Percentiles rank a stretch among this genome's conserved stretches.
phyloP scores from a whole-genome alignment of 1,140 invertebrate genomes.

The Drosophila kanapiae region DNA sequence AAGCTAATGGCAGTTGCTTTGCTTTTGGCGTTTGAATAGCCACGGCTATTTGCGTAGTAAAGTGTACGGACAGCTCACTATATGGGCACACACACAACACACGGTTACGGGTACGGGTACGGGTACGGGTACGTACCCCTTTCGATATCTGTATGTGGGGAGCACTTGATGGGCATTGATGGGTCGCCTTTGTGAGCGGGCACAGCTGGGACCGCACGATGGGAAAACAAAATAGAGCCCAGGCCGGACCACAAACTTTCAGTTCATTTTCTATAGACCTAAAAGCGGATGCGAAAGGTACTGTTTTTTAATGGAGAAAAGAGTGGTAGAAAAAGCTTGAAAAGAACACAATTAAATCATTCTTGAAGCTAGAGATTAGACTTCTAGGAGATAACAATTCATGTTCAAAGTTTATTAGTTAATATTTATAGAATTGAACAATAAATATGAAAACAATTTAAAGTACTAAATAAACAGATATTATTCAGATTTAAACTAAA shows the following conservation, averaged over 20 bases:
- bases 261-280: conserved; percentile 3
- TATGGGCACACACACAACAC: conserved; percentile 11
- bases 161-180: conserved; percentile 46
- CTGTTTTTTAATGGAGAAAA: background rate
- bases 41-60: conserved; percentile 75
- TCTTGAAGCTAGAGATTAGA: background rate
- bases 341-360: background rate
- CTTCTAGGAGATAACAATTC: background rate
- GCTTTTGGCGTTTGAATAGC: conserved; percentile 68
- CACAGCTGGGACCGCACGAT: conserved; percentile 30
- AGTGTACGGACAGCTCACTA: conserved; percentile 64
- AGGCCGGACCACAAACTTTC: conserved; percentile 4
- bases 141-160: conserved; percentile 9
- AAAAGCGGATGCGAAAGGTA: background rate
- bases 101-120: no score
- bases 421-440: background rate
- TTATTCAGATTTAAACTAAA: background rate
- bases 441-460: background rate
- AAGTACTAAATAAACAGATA: no score
- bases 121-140: no score
- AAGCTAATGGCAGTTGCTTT: conserved; percentile 76
- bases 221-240: conserved; percentile 28
- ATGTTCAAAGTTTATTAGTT: background rate
- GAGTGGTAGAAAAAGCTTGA: background rate
- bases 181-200: conserved; percentile 36